phyloP scores from a whole-genome alignment of 2,113 vertebrate genomes.

The Chlorodrepanis virens region DNA sequence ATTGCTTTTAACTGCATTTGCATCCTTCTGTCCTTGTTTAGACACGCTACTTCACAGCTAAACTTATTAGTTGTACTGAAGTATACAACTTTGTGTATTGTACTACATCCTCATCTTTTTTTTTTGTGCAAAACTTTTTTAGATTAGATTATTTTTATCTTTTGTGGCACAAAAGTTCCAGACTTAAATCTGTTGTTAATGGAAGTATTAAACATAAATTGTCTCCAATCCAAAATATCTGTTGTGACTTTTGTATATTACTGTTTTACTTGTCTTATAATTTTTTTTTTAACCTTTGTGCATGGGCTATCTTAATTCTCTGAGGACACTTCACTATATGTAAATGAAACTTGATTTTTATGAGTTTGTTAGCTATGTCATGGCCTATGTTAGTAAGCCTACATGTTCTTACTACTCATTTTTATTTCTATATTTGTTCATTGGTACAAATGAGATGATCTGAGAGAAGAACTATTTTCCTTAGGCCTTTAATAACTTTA shows the following conservation, averaged over 20 bases:
- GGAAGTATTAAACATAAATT: neutral
- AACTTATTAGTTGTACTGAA: neutral
- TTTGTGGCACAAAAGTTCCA: neutral
- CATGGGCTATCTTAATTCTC: neutral
- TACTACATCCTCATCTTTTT: neutral
- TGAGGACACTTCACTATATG: neutral
- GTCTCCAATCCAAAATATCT: neutral
- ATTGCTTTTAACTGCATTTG: neutral
- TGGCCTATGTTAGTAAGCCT: neutral
- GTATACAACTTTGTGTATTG: accelerated
- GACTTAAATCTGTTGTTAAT: neutral
- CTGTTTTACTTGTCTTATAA: neutral
- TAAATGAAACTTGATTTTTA: neutral
- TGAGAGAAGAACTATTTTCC: neutral
- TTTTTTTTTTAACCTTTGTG: neutral
- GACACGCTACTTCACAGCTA: neutral
- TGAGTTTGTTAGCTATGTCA: neutral
- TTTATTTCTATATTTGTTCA: neutral
- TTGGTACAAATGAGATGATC: neutral
- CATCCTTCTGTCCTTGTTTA: neutral
- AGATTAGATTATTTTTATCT: neutral
- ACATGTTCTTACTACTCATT: neutral
- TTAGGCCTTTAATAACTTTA: neutral
- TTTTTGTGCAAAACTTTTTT: neutral
- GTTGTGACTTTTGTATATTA: neutral